These are phyloP conservation scores for Emydocephalus ijimae DNA, from an alignment of 2,113 vertebrate genomes.

Conservation along the genomic window DNA sequence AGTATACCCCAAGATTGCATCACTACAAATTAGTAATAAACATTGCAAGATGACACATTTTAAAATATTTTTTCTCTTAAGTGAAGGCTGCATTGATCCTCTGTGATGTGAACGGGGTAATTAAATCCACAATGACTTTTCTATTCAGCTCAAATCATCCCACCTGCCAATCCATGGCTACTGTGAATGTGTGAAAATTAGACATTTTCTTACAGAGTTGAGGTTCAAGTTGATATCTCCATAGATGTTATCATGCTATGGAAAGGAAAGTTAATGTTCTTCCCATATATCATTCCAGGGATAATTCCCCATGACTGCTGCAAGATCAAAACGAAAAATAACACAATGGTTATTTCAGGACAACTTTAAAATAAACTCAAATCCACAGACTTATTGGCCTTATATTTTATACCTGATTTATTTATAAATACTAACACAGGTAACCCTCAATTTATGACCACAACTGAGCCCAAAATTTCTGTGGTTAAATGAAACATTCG, in stretches of 20 bases:
- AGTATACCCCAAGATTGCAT: background rate
- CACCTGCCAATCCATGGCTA: background rate
- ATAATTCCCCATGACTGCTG: background rate
- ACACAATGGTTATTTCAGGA: background rate
- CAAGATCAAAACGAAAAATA: background rate
- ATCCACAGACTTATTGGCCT: background rate
- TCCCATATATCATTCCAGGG: background rate
- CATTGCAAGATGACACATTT: background rate
- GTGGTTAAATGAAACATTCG: too few relatives aligned
- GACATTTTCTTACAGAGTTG: background rate
- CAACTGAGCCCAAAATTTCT: too few relatives aligned
- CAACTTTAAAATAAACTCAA: background rate
- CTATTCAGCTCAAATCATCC: too few relatives aligned
- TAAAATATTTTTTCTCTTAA: too few relatives aligned
- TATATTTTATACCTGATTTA: background rate
- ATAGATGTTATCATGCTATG: background rate
- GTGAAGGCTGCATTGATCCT: too few relatives aligned
- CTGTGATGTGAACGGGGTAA: too few relatives aligned
- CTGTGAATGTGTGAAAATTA: background rate
- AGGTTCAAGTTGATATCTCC: background rate
- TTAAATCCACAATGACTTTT: too few relatives aligned
- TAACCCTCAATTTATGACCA: too few relatives aligned
- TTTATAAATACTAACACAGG: background rate
- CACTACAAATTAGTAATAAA: background rate
- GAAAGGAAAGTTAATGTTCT: background rate